phyloP scores from a whole-genome alignment of 2,113 vertebrate species.

The Leptodactylus fuscus region DNA sequence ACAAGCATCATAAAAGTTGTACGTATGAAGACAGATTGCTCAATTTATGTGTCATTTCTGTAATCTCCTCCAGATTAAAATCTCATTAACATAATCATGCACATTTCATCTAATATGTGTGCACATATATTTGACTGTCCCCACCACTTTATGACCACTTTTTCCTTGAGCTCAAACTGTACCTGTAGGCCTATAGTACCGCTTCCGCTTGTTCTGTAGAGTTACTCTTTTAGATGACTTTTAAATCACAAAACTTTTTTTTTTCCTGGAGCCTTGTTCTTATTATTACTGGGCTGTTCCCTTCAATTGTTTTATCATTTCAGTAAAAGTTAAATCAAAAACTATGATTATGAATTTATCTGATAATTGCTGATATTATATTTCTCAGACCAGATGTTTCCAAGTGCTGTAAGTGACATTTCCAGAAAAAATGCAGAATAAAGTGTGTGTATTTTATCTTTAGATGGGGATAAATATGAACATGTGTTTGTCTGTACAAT shows the following conservation, averaged over 20 bases:
- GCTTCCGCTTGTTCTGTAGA: too few relatives aligned
- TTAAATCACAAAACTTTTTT: not conserved
- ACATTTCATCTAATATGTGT: too few relatives aligned
- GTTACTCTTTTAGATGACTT: too few relatives aligned
- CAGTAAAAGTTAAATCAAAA: not conserved
- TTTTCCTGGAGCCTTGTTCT: not conserved
- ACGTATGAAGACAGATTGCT: too few relatives aligned
- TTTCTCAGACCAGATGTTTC: constrained; percentile 65
- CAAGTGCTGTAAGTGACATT: constrained; percentile 65
- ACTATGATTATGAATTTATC: not conserved
- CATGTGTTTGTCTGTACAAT: constrained; percentile 67
- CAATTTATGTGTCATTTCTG: too few relatives aligned
- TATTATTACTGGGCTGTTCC: not conserved
- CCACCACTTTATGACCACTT: too few relatives aligned
- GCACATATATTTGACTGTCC: too few relatives aligned
- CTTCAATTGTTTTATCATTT: not conserved
- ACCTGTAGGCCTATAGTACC: too few relatives aligned
- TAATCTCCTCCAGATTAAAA: too few relatives aligned
- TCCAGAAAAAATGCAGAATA: constrained; percentile 69
- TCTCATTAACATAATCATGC: too few relatives aligned
- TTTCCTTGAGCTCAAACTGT: too few relatives aligned
- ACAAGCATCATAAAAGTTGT: too few relatives aligned
- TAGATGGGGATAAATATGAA: constrained; percentile 68
- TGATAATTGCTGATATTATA: constrained; percentile 16
- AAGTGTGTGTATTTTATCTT: constrained; percentile 39